Evolutionary conservation across 2,888 invertebrate genomes (phyloP).

Genomic region (Drosophila prolongata): DNA sequence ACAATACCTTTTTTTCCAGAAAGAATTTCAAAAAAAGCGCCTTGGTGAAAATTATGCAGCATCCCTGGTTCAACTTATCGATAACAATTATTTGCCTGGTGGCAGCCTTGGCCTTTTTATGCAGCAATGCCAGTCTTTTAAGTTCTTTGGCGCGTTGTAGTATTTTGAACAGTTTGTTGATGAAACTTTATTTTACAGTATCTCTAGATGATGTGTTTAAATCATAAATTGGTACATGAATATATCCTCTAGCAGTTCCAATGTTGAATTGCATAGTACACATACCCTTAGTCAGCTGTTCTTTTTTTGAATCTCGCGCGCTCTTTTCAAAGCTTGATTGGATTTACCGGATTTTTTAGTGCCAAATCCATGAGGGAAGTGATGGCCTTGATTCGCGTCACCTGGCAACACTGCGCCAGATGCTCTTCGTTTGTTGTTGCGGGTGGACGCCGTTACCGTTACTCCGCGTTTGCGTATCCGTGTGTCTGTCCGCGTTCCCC

Average conservation of each 20-base stretch:
- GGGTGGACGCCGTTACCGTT: constrained; percentile 18
- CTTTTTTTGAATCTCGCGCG: neutral
- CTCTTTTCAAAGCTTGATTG: neutral
- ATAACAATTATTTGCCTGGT: neutral
- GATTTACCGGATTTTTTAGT: constrained; percentile 2
- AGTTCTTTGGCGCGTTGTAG: neutral
- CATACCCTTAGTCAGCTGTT: neutral
- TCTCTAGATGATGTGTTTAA: no score
- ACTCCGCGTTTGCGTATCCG: constrained; percentile 15
- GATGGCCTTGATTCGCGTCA: neutral
- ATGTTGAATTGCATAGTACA: no score
- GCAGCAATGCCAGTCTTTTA: neutral
- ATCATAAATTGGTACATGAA: no score
- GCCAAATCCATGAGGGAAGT: neutral
- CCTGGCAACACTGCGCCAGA: constrained; percentile 6
- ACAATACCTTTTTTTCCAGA: neutral
- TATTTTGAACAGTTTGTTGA: neutral
- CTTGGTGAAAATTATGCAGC: neutral
- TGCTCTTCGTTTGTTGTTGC: constrained; percentile 5
- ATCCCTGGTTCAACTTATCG: neutral
- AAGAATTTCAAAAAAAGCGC: neutral
- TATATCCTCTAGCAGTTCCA: no score
- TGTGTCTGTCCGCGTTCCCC: constrained; percentile 7
- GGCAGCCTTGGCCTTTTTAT: neutral
- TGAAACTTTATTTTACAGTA: no score